These are phyloP conservation scores for Leptinotarsa texana DNA, from an alignment of 1,140 invertebrate species.

Conservation along the genomic window DNA sequence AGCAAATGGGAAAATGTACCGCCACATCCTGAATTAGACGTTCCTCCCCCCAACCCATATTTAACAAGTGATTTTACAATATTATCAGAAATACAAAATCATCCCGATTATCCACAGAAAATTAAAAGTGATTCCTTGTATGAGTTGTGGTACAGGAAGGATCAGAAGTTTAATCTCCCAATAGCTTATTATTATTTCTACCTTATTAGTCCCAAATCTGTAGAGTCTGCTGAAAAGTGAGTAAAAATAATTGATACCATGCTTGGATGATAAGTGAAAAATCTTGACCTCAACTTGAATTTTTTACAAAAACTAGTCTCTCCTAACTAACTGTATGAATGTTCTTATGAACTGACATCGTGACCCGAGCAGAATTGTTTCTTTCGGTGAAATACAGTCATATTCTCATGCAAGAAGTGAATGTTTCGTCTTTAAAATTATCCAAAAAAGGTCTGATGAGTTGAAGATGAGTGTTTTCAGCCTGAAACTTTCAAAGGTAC, in stretches of 20 bases:
- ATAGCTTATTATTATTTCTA: slow-evolving; percentile 75
- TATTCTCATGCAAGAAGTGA: too few species aligned
- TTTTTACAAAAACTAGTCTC: too few species aligned
- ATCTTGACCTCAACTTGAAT: too few species aligned
- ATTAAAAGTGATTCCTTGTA: slow-evolving; percentile 64
- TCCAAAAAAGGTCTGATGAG: too few species aligned
- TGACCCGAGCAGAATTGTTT: too few species aligned
- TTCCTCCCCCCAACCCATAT: slow-evolving; percentile 82
- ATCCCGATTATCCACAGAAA: slow-evolving; percentile 64
- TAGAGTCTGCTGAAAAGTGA: slow-evolving; percentile 67
- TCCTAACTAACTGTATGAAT: too few species aligned
- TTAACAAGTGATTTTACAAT: slow-evolving; percentile 82
- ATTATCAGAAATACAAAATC: slow-evolving; percentile 54
- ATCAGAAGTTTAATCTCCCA: slow-evolving; percentile 84
- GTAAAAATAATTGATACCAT: slow-evolving; percentile 39
- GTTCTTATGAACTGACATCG: too few species aligned
- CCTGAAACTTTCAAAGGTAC: too few species aligned
- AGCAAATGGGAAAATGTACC: slow-evolving; percentile 63
- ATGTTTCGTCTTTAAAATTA: too few species aligned
- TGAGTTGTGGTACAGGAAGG: slow-evolving; percentile 86
- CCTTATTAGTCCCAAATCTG: slow-evolving; percentile 69
- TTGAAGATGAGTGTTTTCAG: too few species aligned
- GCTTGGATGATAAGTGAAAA: too few species aligned
- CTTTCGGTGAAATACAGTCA: too few species aligned
- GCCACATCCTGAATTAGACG: slow-evolving; percentile 62